phyloP scores from a whole-genome alignment of 2,888 invertebrate species.

The Bugulina stolonifera region DNA sequence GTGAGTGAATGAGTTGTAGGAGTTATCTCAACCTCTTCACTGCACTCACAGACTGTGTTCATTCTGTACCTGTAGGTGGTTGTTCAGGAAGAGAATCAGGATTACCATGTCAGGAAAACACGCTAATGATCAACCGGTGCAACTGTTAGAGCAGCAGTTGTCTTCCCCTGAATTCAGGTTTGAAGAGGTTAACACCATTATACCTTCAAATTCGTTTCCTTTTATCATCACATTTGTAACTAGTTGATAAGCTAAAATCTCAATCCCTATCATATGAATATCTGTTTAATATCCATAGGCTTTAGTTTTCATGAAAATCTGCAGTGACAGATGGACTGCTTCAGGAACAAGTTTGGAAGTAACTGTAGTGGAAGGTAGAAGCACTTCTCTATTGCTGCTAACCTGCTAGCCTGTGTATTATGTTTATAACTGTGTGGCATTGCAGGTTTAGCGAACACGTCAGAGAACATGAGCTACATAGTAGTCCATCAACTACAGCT shows the following conservation, averaged over 20 bases:
- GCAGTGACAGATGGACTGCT: too few species aligned
- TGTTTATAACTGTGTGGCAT: background rate
- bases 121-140: conserved; percentile 63
- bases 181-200: too few species aligned
- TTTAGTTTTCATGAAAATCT: too few species aligned
- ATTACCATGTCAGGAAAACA: conserved; percentile 71
- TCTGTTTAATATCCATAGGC: too few species aligned
- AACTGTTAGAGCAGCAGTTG: conserved; percentile 66
- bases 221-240: too few species aligned
- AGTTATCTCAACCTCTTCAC: background rate
- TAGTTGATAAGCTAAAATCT: too few species aligned
- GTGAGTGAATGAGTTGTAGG: background rate
- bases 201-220: too few species aligned
- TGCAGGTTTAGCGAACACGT: conserved; percentile 50
- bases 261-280: too few species aligned
- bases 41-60: background rate
- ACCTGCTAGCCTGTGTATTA: background rate
- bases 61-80: conserved; percentile 61
- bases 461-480: conserved; percentile 36
- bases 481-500: background rate
- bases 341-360: too few species aligned
- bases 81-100: conserved; percentile 80
- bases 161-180: conserved; percentile 57
- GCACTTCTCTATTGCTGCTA: background rate
- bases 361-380: too few species aligned